These are phyloP conservation scores for Anolis apletophallus DNA, from an alignment of 2,797 vertebrate species.

Conservation along the genomic window DNA sequence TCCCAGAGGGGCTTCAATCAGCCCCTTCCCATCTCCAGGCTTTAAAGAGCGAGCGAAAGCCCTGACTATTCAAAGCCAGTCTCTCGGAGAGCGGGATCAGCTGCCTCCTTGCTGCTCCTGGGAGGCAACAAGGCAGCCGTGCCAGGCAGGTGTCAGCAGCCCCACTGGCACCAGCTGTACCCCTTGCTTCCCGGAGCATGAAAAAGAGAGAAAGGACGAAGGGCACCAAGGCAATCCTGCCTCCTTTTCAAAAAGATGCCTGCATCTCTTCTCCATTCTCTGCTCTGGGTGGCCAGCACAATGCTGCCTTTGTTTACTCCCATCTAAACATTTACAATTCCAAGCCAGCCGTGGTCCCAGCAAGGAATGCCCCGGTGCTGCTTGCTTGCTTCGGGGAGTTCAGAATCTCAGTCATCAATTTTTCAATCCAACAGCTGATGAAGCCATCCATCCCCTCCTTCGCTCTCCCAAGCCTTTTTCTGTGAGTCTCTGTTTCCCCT, in stretches of 20 bases:
- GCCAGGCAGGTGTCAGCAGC: conserved; percentile 47
- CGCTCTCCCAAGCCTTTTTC: no score
- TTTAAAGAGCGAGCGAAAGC: conserved; percentile 7
- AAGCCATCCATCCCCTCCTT: neutral
- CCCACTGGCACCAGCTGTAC: conserved; percentile 55
- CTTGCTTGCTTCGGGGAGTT: conserved; percentile 68
- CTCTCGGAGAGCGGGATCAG: conserved; percentile 59
- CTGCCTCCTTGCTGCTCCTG: conserved; percentile 36
- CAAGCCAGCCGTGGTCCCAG: conserved; percentile 69
- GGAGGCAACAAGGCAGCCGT: conserved; percentile 17
- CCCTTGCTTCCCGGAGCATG: fast-evolving
- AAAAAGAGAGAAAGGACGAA: neutral
- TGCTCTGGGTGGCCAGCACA: conserved; percentile 69
- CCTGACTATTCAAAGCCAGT: conserved; percentile 50
- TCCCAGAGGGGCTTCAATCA: conserved; percentile 4
- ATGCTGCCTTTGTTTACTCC: conserved; percentile 78
- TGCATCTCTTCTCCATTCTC: conserved; percentile 67
- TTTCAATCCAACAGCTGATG: no score
- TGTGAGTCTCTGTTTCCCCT: neutral
- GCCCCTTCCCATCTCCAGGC: neutral
- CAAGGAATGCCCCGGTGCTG: conserved; percentile 65
- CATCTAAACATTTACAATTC: conserved; percentile 81
- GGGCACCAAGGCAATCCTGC: conserved; percentile 34
- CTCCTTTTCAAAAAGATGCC: conserved; percentile 47
- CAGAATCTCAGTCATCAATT: conserved; percentile 17